Evolutionary conservation across 1,140 invertebrate genomes (phyloP).

Genomic region (Pachypeltis micranthus): DNA sequence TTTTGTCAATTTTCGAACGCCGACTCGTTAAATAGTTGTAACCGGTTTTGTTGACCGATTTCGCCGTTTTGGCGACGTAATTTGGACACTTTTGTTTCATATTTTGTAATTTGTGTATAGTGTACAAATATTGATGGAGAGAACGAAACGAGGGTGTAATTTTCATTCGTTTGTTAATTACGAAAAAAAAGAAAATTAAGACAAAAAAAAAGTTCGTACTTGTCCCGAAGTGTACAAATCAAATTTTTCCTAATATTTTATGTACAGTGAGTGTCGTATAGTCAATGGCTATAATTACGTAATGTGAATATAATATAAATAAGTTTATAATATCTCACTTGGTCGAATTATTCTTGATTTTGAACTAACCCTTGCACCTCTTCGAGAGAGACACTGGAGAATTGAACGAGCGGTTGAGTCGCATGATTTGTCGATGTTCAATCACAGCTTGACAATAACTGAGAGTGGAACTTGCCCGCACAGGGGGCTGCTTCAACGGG

Average conservation of each 20-base stretch:
- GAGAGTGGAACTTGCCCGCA: no score
- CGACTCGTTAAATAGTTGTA: no score
- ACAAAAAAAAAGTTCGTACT: no score
- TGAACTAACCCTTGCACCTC: background rate
- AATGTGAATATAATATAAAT: conserved; percentile 26
- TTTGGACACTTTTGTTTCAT: conserved; percentile 4
- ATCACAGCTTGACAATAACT: no score
- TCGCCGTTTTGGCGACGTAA: no score
- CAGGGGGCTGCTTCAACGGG: no score
- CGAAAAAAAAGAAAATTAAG: no score
- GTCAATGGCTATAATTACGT: conserved; percentile 26
- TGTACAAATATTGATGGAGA: conserved; percentile 12
- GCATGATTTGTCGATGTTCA: no score
- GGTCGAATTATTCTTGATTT: conserved; percentile 15
- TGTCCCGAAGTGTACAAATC: conserved; percentile 22
- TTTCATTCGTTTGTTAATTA: no score
- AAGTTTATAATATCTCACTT: conserved; percentile 23
- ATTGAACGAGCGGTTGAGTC: conserved; percentile 1
- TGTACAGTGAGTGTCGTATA: conserved; percentile 26
- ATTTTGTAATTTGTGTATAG: conserved; percentile 14
- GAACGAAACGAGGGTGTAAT: no score
- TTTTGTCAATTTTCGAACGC: no score
- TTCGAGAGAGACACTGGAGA: background rate
- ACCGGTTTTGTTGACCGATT: no score
- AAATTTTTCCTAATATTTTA: conserved; percentile 22